Percentiles rank a stretch among this genome's conserved stretches.
phyloP scores from a whole-genome alignment of 2,113 vertebrate genomes.

The Symphodus melops region DNA sequence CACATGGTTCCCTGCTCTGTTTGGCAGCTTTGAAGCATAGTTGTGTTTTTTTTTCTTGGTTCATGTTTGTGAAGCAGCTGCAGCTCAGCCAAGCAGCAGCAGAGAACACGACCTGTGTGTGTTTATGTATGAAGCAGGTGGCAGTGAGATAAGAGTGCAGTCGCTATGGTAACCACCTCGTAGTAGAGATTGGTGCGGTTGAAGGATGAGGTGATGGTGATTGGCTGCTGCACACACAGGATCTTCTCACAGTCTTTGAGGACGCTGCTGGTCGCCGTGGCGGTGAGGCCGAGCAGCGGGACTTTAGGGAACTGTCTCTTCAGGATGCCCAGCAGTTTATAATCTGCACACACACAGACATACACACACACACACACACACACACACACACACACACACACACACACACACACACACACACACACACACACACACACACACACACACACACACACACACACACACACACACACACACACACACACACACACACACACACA shows the following conservation, averaged over 20 bases:
- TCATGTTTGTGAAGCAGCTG: too few species aligned
- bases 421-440: too few species aligned
- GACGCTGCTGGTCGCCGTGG: constrained; percentile 92
- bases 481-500: too few species aligned
- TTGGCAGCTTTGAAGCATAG: too few species aligned
- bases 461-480: too few species aligned
- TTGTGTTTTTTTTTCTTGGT: too few species aligned
- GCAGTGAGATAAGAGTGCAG: background rate
- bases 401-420: too few species aligned
- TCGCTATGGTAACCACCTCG: constrained; percentile 83
- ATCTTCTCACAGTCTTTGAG: constrained; percentile 94
- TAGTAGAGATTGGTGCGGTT: constrained; percentile 96
- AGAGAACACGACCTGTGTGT: background rate
- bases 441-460: too few species aligned
- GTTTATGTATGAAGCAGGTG: constrained; percentile 3
- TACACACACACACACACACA: too few species aligned
- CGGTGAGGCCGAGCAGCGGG: constrained; percentile 92
- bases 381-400: too few species aligned
- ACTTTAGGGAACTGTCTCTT: constrained; percentile 94
- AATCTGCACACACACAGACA: constrained; percentile 82
- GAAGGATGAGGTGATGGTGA: constrained; percentile 93
- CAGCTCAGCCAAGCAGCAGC: too few species aligned
- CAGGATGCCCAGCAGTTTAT: constrained; percentile 95
- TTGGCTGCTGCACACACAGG: constrained; percentile 86
- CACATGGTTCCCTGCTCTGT: too few species aligned